phyloP scores from a whole-genome alignment of 2,888 invertebrate species.

The Meta bourneti region DNA sequence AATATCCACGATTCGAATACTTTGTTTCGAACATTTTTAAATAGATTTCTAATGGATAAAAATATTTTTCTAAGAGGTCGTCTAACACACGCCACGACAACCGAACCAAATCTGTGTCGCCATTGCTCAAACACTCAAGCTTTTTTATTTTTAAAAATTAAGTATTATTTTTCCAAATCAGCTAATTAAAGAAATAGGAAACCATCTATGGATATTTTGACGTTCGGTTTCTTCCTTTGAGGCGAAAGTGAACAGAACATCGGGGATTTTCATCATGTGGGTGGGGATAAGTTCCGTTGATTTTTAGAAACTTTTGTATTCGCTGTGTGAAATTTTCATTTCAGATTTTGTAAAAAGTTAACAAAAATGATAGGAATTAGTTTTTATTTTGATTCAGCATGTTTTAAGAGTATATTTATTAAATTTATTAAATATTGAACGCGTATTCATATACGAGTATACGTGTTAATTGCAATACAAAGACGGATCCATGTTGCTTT shows the following conservation, averaged over 20 bases:
- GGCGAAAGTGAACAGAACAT: background rate
- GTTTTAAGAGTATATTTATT: no score
- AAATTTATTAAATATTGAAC: no score
- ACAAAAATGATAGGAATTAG: no score
- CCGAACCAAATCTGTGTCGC: constrained; percentile 59
- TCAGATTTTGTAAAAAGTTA: no score
- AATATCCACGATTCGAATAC: constrained; percentile 25
- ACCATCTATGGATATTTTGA: background rate
- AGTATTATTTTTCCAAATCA: background rate
- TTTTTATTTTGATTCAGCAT: no score
- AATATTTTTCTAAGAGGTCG: constrained; percentile 50
- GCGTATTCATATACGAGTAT: no score
- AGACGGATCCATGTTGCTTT: no score
- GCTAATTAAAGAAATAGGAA: background rate
- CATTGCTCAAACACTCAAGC: constrained; percentile 54
- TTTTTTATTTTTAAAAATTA: constrained; percentile 53
- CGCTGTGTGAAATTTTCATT: no score
- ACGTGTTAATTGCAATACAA: no score
- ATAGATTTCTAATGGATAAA: constrained; percentile 10
- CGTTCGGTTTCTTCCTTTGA: background rate
- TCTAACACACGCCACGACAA: constrained; percentile 62
- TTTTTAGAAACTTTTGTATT: no score
- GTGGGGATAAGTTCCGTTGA: background rate
- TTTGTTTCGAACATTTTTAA: background rate
- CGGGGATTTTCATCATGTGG: background rate